Percentiles rank a stretch among this genome's conserved stretches.
Evolutionary conservation across 64 coral and sea anemone species (phyloP).

Genomic region (Hydrozoanthus tunicans): DNA sequence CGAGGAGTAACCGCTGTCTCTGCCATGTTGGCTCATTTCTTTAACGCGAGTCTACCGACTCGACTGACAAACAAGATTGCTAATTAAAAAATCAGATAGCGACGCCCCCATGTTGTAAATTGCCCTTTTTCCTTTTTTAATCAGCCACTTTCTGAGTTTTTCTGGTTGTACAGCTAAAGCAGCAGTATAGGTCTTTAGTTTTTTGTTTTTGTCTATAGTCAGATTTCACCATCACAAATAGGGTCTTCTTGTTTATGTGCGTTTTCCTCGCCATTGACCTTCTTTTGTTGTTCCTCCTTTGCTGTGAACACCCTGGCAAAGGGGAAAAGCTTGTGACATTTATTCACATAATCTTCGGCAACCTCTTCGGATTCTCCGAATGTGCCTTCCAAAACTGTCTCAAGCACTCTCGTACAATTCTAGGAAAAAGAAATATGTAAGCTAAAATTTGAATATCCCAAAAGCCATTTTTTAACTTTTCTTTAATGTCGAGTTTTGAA

Average conservation of each 20-base stretch:
- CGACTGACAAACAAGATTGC: neutral
- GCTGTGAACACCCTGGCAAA: conserved; percentile 30
- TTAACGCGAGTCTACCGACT: neutral
- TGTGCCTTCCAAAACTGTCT: conserved; percentile 35
- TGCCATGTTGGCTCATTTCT: neutral
- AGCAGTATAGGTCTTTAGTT: neutral
- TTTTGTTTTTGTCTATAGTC: neutral
- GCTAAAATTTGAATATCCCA: no score
- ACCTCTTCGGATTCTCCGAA: conserved; percentile 40
- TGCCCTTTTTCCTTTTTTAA: neutral
- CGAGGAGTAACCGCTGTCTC: neutral
- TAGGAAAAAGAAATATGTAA: neutral
- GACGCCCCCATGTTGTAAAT: neutral
- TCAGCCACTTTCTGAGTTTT: neutral
- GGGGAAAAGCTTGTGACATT: conserved; percentile 46
- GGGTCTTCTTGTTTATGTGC: conserved; percentile 30
- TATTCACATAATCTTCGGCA: conserved; percentile 43
- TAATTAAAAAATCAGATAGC: neutral
- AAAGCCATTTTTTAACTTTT: no score
- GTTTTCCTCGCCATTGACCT: conserved; percentile 41
- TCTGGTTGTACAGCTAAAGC: neutral
- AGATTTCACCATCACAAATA: conserved; percentile 44
- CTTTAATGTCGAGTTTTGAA: no score
- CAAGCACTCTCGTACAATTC: conserved; percentile 33
- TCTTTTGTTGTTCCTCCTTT: conserved; percentile 21